Conservation (phyloP, 2,888 invertebrate species). For the Ametastegia equiseti region DNA sequence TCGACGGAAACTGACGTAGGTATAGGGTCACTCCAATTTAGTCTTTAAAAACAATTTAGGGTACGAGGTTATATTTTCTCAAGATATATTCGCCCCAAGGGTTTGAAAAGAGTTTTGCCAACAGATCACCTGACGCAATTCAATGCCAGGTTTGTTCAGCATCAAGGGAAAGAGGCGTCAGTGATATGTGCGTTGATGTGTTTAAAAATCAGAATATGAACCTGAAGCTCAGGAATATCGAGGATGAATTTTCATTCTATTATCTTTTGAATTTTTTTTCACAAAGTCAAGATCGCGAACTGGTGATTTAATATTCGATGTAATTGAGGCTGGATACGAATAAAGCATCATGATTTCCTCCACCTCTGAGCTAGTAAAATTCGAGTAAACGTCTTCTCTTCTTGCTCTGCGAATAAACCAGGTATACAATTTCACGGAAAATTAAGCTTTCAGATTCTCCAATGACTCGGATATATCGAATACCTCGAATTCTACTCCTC, state of each 20-base stretch:
- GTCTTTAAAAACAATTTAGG: slow-evolving; percentile 45
- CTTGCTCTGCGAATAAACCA: background rate
- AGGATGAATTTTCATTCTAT: background rate
- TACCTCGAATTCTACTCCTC: background rate
- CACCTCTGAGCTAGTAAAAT: background rate
- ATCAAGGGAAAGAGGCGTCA: background rate
- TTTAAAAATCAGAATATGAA: too few relatives aligned
- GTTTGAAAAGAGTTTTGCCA: background rate
- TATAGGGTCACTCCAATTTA: slow-evolving; percentile 40
- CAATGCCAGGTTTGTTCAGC: background rate
- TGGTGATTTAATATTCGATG: background rate
- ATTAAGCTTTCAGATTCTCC: slow-evolving; percentile 58
- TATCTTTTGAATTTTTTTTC: background rate
- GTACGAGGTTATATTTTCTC: slow-evolving; percentile 15
- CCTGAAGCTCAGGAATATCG: too few relatives aligned
- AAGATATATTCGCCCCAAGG: background rate
- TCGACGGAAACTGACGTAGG: slow-evolving; percentile 6
- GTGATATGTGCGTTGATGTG: too few relatives aligned
- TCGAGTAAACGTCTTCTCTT: background rate
- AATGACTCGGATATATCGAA: slow-evolving; percentile 14
- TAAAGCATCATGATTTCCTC: background rate
- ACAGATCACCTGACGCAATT: background rate
- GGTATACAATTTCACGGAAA: slow-evolving; percentile 57
- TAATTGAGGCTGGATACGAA: background rate
- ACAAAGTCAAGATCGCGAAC: too few relatives aligned